Conservation (phyloP, 2,888 invertebrate genomes). For the Ramazzottius varieornatus region DNA sequence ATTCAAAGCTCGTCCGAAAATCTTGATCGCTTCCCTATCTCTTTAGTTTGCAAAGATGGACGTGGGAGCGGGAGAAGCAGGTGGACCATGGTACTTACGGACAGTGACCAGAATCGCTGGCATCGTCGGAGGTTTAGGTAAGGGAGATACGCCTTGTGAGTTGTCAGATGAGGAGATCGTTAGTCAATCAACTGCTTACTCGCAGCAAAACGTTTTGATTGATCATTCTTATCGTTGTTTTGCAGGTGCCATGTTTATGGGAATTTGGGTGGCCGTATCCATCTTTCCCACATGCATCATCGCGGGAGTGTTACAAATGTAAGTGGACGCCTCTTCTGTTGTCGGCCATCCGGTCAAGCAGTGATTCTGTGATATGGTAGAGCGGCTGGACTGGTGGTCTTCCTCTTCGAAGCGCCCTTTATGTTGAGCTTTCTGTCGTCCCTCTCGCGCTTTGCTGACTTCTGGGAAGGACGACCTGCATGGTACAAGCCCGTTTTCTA, state of each 20-base stretch:
- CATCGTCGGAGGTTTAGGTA: conserved; percentile 7
- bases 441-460: conserved; percentile 22
- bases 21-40: no score
- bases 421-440: conserved; percentile 26
- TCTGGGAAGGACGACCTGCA: conserved; percentile 18
- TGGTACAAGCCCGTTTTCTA: conserved; percentile 19
- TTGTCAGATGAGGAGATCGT: background rate
- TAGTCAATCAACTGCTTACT: no score
- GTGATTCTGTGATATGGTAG: conserved; percentile 14
- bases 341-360: no score
- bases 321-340: conserved; percentile 4
- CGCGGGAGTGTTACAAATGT: conserved; percentile 8
- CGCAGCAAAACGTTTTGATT: no score
- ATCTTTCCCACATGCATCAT: conserved; percentile 5
- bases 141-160: background rate
- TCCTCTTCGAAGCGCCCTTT: conserved; percentile 26
- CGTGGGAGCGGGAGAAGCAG: background rate
- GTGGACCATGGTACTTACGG: conserved; percentile 6
- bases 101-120: conserved; percentile 5
- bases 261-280: conserved; percentile 7
- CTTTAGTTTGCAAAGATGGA: background rate
- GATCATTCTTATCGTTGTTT: conserved; percentile 7
- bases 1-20: no score
- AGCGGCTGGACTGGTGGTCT: conserved; percentile 20
- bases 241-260: conserved; percentile 7